Evolutionary conservation across 1,140 invertebrate genomes (phyloP).

Genomic region (Leptopilina boulardi): DNA sequence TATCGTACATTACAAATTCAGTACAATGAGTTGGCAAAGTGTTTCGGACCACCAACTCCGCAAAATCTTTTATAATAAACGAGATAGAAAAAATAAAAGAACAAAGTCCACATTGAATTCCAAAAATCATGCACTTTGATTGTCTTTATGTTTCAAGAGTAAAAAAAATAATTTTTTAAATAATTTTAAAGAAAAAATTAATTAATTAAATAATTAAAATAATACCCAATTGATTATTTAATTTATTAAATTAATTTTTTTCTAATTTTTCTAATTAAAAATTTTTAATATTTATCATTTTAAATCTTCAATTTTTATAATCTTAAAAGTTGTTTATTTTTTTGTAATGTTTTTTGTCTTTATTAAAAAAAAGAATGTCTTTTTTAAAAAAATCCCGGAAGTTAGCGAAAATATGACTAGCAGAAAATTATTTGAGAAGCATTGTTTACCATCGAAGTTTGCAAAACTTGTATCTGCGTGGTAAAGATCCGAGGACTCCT

Average conservation of each 20-base stretch:
- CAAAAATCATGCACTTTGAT: slow-evolving; percentile 26
- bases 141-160: not conserved
- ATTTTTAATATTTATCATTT: too few species aligned
- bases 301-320: too few species aligned
- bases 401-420: not conserved
- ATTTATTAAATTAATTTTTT: too few species aligned
- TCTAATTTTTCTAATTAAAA: too few species aligned
- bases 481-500: slow-evolving; percentile 34
- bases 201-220: too few species aligned
- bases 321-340: too few species aligned
- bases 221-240: too few species aligned
- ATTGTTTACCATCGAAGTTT: not conserved
- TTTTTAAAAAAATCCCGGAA: not conserved
- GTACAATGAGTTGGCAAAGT: slow-evolving; percentile 21
- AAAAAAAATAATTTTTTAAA: too few species aligned
- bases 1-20: too few species aligned
- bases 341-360: too few species aligned
- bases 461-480: not conserved
- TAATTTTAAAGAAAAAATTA: not conserved
- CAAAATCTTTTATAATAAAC: slow-evolving; percentile 13
- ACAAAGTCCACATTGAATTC: slow-evolving; percentile 21
- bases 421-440: not conserved
- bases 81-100: slow-evolving; percentile 1
- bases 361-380: too few species aligned
- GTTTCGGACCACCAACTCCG: slow-evolving; percentile 2